Evolutionary conservation across 1,140 invertebrate species (phyloP), one percentile per base, ranked within the genome.

Genomic region (Lasioglossum baleicum): DNA sequence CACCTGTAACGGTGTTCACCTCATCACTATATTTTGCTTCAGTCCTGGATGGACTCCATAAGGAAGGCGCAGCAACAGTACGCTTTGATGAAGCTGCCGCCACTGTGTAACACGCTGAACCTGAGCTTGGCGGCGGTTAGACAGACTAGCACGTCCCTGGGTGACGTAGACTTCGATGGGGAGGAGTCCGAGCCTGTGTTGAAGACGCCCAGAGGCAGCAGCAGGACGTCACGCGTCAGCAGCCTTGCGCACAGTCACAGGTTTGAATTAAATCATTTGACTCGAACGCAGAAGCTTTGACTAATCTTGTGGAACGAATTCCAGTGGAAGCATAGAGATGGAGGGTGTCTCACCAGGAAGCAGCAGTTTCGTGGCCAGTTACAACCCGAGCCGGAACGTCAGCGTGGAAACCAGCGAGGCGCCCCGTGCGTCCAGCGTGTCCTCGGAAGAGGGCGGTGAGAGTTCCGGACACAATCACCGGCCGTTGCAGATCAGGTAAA

Each of bases 301-400:
- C n/a, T 44, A 56, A 77, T 60, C n/a, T 20, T 13, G 17, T 11
- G 17, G 58, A 42, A 70, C 15, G 2, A 40, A 56, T 69, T 84
- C 15, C 77, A 96, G 96, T 88, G 96, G 96, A 81, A 96, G 95
- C 56, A 95, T 96, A 73, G 96, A 96, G 88, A 96, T 96, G 95
- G 96, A 96, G 87, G 95, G 94, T 48, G 91, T 91, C 10, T 94
- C 94, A 48, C 93, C 93, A 7, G 90, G 93, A 71, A 94, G 94
- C 75, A 92, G 90, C 60, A 93, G 84, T 53, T 93, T 92, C 80
- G 67, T 93, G 48, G 91, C 91, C 10, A 94, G 93, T 85, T 92
- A 94, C 75, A 93, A 92, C 77, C 87, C 90, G 0, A 94, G 93
- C 69, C 91, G 94, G 83, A 94, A 93, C 72, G 90, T 94, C 7